phyloP scores from a whole-genome alignment of 2,797 vertebrate genomes.

The Menidia menidia region DNA sequence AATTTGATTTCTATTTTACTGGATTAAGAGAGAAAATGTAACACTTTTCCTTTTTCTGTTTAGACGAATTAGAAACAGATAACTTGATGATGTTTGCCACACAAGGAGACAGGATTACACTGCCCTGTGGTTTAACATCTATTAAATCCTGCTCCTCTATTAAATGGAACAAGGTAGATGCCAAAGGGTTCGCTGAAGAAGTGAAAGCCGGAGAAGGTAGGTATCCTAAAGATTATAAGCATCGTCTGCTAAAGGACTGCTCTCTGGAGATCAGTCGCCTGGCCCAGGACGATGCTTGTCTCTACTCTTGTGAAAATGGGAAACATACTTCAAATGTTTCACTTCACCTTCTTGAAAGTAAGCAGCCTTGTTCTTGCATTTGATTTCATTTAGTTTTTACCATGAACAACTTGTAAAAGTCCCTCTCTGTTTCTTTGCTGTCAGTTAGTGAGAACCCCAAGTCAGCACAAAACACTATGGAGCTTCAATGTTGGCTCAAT shows the following conservation, averaged over 20 bases:
- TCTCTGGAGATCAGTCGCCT: slow-evolving; percentile 60
- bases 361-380: slow-evolving; percentile 4
- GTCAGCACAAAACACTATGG: neutral
- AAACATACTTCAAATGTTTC: slow-evolving; percentile 29
- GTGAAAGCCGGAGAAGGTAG: slow-evolving; percentile 46
- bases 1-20: neutral
- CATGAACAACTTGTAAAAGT: neutral
- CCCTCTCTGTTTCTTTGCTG: neutral
- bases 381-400: neutral
- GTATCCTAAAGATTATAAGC: neutral
- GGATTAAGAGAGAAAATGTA: neutral
- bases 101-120: slow-evolving; percentile 39
- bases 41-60: neutral
- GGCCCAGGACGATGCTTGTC: slow-evolving; percentile 15
- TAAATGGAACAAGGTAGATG: slow-evolving; percentile 44
- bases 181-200: neutral
- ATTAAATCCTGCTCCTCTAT: slow-evolving; percentile 49
- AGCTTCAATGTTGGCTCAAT: slow-evolving; percentile 65
- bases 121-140: slow-evolving; percentile 56
- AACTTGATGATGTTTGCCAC: slow-evolving; percentile 28
- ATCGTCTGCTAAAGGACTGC: slow-evolving; percentile 53
- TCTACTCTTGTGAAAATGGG: slow-evolving; percentile 56
- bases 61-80: slow-evolving; percentile 14
- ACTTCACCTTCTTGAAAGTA: slow-evolving; percentile 54
- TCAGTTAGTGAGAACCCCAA: neutral